phyloP scores from a whole-genome alignment of 2,113 vertebrate species.

The Pica pica region DNA sequence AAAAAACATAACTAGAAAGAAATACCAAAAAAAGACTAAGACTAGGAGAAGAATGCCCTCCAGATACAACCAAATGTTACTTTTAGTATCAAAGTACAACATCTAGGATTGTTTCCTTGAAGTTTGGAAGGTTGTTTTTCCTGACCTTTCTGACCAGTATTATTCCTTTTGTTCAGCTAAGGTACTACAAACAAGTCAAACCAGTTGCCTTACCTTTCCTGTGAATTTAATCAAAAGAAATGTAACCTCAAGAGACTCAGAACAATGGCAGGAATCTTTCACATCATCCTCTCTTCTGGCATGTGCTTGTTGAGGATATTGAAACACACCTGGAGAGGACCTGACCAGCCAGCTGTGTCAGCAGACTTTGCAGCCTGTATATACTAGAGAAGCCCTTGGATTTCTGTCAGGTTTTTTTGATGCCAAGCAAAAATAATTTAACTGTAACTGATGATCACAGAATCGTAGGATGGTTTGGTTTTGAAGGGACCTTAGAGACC shows the following conservation, averaged over 20 bases:
- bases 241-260: background rate
- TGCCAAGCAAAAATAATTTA: background rate
- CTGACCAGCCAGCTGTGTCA: background rate
- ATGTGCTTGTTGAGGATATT: background rate
- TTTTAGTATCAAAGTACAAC: background rate
- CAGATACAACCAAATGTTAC: background rate
- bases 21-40: background rate
- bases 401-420: background rate
- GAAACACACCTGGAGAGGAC: background rate
- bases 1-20: background rate
- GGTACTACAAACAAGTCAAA: background rate
- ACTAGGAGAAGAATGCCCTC: background rate
- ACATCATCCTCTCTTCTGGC: background rate
- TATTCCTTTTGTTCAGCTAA: background rate
- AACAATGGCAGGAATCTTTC: background rate
- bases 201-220: background rate
- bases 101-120: background rate
- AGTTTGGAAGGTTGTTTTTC: background rate
- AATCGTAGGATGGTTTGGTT: background rate
- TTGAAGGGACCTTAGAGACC: background rate
- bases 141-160: background rate
- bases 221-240: background rate
- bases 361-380: background rate
- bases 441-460: background rate
- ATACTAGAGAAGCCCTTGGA: background rate